A percentile compares a stretch with the other conserved stretches of the same genome.
Conservation (phyloP, 53 echinoderm and acorn worm genomes). For the Apostichopus leukothele region DNA sequence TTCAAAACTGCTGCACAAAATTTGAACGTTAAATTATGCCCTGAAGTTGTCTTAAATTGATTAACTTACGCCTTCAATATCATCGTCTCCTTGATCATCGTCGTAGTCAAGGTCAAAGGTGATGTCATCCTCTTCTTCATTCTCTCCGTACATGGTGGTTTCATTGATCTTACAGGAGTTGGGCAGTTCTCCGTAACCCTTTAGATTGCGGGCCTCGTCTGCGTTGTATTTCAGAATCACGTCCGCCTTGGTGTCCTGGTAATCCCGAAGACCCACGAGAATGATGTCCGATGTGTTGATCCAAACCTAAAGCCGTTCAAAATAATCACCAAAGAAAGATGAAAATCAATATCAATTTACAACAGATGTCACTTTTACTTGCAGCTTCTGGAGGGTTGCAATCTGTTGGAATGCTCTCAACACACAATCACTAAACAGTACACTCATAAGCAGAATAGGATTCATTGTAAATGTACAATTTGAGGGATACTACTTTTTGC, state of each 20-base stretch:
- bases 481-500: no score
- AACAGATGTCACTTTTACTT: no score
- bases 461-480: no score
- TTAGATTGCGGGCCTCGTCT: constrained; percentile 92
- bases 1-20: no score
- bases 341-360: no score
- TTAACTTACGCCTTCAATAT: constrained; percentile 79
- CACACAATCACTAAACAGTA: not conserved
- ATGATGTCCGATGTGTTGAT: constrained; percentile 95
- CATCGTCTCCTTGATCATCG: constrained; percentile 63
- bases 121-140: constrained; percentile 87
- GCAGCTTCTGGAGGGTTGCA: no score
- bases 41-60: no score
- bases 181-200: constrained; percentile 87
- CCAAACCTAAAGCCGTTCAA: constrained; percentile 67
- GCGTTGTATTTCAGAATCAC: constrained; percentile 94
- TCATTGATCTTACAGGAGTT: constrained; percentile 91
- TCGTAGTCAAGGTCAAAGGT: constrained; percentile 69
- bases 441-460: not conserved
- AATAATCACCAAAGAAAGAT: no score
- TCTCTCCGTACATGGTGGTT: constrained; percentile 69
- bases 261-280: constrained; percentile 88
- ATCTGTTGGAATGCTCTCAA: no score
- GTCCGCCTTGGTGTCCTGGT: constrained; percentile 94
- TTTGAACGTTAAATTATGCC: no score